Base-by-base conservation (phyloP, 2,797 vertebrate genomes). In the Bryconaethiops microstoma region DNA sequence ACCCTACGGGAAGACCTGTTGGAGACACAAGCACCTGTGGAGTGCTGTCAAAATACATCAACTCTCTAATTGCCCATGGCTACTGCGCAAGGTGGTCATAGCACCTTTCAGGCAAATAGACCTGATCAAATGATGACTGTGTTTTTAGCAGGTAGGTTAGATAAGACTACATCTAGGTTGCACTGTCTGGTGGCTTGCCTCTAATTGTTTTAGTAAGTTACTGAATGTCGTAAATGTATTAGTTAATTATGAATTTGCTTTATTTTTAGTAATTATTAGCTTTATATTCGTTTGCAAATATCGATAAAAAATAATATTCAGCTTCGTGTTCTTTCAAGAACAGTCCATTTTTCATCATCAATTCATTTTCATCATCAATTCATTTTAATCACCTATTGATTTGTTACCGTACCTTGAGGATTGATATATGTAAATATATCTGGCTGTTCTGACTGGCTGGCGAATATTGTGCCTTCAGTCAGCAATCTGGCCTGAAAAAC, bases 31-130 rank as follows among this genome's bases (percentile, higher is more conserved):
- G 63, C 87, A 83, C 89, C 90, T 86, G 86, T 89, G 69, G 87
- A 74, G 71, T 68, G 45, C 79, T 88, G 90, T 92, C 92, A 89
- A 85, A 94, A 94, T 86, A 88, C 77, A 84, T 77, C 82, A 83
- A 74, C 59, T 76, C 50, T 29, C 79, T 92, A 92, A 94, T 93
- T 91, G 87, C 79, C 79, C 50, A 39, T 78, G 86, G 74, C 0
- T 67, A 89, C 81, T 77, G 82, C 72, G 76, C 59, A 74, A 23
- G 82, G 75, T 81, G 39, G 25, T 75, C 81, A 21, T 1, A 54
- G 50, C 57, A 74, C 40, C 74, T 79, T 71, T 39, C n/a, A 42
- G 54, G 45, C 55, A 62, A 57, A 60, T 76, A 48, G 21, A 23
- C 74, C 17, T 69, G 40, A 79, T 40, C 4, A 57, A 73, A 23